phyloP scores from a whole-genome alignment of 2,113 vertebrate species.

The Romanogobio albipinnatus region DNA sequence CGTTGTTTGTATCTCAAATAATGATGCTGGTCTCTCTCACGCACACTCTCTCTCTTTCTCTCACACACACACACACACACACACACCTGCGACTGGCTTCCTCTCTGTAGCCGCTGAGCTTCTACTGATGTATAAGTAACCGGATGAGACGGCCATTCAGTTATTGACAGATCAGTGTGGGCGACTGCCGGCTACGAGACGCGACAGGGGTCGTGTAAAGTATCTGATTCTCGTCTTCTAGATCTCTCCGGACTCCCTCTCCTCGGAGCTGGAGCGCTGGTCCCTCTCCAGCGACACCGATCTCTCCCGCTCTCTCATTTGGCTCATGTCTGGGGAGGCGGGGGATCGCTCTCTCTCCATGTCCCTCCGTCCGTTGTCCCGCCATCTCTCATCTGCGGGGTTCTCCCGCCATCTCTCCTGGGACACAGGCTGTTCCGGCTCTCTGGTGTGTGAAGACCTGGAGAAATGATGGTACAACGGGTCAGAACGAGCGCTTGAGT shows the following conservation, averaged over 20 bases:
- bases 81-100: constrained; percentile 15
- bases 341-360: constrained; percentile 50
- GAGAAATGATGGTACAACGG: constrained; percentile 63
- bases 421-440: constrained; percentile 66
- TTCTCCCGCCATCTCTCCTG: constrained; percentile 64
- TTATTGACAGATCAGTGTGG: constrained; percentile 28
- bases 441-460: constrained; percentile 70
- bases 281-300: constrained; percentile 75
- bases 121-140: constrained; percentile 14
- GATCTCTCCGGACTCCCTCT: constrained; percentile 80
- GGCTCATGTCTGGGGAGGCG: neutral
- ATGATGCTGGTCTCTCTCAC: constrained; percentile 21
- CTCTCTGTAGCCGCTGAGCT: neutral
- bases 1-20: constrained; percentile 6
- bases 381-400: constrained; percentile 57
- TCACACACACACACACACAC: neutral
- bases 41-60: constrained; percentile 6
- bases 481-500: neutral
- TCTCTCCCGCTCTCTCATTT: constrained; percentile 64
- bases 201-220: constrained; percentile 33
- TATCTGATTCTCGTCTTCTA: constrained; percentile 46
- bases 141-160: constrained; percentile 8
- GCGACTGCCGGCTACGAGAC: neutral
- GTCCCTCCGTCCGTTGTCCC: constrained; percentile 51
- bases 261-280: constrained; percentile 76